Evolutionary conservation across 2,888 invertebrate species (phyloP).

Genomic region (Tenthredo livida): DNA sequence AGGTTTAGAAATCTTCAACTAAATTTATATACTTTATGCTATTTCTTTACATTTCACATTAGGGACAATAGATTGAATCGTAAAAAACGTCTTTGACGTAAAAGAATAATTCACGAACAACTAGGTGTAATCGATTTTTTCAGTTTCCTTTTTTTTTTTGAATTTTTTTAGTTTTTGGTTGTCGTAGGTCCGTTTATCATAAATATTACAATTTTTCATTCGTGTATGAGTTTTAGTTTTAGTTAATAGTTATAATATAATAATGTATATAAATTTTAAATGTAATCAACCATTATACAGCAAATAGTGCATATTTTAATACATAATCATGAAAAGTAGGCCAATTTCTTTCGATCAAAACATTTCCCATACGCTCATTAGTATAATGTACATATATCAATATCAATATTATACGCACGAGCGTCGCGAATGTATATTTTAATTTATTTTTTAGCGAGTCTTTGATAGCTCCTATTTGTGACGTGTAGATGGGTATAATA

Average conservation of each 20-base stretch:
- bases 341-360: slow-evolving; percentile 9
- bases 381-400: not conserved
- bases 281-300: not conserved
- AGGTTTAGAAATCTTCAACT: slow-evolving; percentile 2
- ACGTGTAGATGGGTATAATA: slow-evolving; percentile 1
- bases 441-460: slow-evolving; percentile 37
- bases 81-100: not conserved
- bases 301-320: not conserved
- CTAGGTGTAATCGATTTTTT: not conserved
- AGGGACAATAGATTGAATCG: not conserved
- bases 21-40: not conserved
- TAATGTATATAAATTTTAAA: not conserved
- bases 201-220: not conserved
- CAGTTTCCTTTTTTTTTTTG: not conserved
- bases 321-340: slow-evolving; percentile 2
- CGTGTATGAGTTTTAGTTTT: not conserved
- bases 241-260: not conserved
- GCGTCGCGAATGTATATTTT: not conserved
- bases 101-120: not conserved
- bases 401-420: not conserved
- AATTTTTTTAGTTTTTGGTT: not conserved
- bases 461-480: slow-evolving; percentile 42
- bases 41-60: not conserved
- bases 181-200: not conserved
- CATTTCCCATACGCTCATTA: not conserved